Conservation (phyloP, 92 coral and sea anemone genomes). For the Palythoa grandiflora region DNA sequence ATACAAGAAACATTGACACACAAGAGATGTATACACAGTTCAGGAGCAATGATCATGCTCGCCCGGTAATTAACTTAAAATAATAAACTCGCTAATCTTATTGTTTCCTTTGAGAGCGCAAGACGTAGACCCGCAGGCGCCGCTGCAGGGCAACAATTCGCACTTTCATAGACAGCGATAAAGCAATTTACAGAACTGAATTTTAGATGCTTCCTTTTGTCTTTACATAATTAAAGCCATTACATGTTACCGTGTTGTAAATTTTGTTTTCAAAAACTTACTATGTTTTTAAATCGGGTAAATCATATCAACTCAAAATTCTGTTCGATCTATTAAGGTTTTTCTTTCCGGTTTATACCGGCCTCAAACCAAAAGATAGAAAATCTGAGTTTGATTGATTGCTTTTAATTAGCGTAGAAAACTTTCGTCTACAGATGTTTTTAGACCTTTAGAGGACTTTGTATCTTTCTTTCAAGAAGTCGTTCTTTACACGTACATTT, state of each 20-base stretch:
- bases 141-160: slow-evolving; percentile 60
- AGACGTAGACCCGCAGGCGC: slow-evolving; percentile 83
- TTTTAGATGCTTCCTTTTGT: not conserved
- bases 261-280: not conserved
- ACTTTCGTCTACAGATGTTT: not conserved
- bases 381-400: slow-evolving; percentile 9
- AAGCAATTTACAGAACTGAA: slow-evolving; percentile 31
- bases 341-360: not conserved
- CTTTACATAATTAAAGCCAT: not conserved
- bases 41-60: slow-evolving; percentile 30
- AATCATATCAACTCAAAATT: too few relatives aligned
- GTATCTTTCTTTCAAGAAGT: not conserved
- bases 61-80: slow-evolving; percentile 55
- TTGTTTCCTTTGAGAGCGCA: slow-evolving; percentile 67
- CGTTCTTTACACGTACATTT: not conserved
- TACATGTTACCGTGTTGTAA: not conserved
- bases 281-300: too few relatives aligned
- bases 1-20: slow-evolving; percentile 33
- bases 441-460: too few relatives aligned
- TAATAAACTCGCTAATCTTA: slow-evolving; percentile 67
- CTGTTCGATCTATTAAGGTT: not conserved
- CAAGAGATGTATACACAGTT: slow-evolving; percentile 37
- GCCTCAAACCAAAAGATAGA: not conserved
- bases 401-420: slow-evolving; percentile 2
- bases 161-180: slow-evolving; percentile 64